Conservation (phyloP, 2,113 vertebrate genomes). For the Nematolebias whitei region DNA sequence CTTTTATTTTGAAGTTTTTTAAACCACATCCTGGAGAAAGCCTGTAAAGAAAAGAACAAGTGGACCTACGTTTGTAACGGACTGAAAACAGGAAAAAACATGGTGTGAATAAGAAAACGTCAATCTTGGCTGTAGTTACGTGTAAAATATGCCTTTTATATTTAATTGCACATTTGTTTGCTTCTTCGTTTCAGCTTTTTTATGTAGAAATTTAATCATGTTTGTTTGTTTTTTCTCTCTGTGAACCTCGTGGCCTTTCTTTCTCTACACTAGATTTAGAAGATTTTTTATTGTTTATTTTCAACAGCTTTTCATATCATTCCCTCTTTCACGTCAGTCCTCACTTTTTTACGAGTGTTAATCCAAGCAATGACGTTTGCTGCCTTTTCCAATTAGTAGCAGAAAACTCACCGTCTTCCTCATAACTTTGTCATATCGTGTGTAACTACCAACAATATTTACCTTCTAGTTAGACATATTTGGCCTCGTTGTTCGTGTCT, state of each 20-base stretch:
- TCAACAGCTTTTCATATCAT: constrained; percentile 68
- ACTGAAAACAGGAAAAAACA: constrained; percentile 2
- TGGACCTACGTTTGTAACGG: constrained; percentile 45
- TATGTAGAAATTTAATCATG: constrained; percentile 53
- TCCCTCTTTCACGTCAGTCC: constrained; percentile 64
- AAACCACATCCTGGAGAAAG: constrained; percentile 3
- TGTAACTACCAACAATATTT: constrained; percentile 60
- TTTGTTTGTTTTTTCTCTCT: constrained; percentile 32
- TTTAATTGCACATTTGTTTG: constrained; percentile 72
- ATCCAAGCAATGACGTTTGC: constrained; percentile 51
- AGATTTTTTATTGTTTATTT: constrained; percentile 54
- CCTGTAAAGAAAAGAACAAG: background rate
- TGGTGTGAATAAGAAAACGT: constrained; percentile 35
- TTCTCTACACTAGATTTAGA: constrained; percentile 56
- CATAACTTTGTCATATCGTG: constrained; percentile 57
- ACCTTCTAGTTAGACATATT: constrained; percentile 51
- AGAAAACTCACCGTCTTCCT: constrained; percentile 60
- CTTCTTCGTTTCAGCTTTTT: constrained; percentile 63
- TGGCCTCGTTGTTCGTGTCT: constrained; percentile 57
- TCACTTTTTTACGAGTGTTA: constrained; percentile 51
- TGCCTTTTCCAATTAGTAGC: constrained; percentile 62
- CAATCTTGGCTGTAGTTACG: constrained; percentile 50
- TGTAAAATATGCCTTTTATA: constrained; percentile 67
- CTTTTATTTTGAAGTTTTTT: constrained; percentile 12
- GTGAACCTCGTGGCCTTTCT: constrained; percentile 75